Percentiles rank a stretch among this genome's conserved stretches.
phyloP scores from a whole-genome alignment of 2,113 vertebrate genomes.

The Galemys pyrenaicus region DNA sequence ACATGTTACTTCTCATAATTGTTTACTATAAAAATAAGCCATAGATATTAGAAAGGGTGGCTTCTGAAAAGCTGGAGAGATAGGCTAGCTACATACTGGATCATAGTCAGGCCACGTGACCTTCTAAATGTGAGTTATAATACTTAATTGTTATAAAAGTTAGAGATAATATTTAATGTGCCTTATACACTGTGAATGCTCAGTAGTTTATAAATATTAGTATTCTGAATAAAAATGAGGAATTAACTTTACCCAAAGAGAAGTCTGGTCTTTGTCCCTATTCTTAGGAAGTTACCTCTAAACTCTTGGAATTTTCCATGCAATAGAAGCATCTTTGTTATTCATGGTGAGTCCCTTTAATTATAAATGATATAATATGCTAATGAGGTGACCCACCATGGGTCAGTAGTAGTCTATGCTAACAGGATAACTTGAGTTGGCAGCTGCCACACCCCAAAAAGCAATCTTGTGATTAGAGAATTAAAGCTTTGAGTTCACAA shows the following conservation, averaged over 20 bases:
- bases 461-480: background rate
- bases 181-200: background rate
- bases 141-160: background rate
- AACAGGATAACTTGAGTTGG: background rate
- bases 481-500: background rate
- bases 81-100: background rate
- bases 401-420: background rate
- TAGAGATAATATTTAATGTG: background rate
- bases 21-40: background rate
- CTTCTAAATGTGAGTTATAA: background rate
- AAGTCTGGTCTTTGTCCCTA: background rate
- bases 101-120: background rate
- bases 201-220: background rate
- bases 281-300: background rate
- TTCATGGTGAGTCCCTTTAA: background rate
- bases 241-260: background rate
- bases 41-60: background rate
- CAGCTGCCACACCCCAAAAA: background rate
- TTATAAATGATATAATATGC: background rate
- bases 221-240: background rate
- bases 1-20: background rate
- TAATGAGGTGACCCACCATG: background rate
- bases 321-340: background rate
- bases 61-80: background rate
- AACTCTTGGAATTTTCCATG: background rate